Percentiles rank a stretch among this genome's conserved stretches.
phyloP scores from a whole-genome alignment of 2,113 vertebrate species.

The Aptenodytes forsteri region DNA sequence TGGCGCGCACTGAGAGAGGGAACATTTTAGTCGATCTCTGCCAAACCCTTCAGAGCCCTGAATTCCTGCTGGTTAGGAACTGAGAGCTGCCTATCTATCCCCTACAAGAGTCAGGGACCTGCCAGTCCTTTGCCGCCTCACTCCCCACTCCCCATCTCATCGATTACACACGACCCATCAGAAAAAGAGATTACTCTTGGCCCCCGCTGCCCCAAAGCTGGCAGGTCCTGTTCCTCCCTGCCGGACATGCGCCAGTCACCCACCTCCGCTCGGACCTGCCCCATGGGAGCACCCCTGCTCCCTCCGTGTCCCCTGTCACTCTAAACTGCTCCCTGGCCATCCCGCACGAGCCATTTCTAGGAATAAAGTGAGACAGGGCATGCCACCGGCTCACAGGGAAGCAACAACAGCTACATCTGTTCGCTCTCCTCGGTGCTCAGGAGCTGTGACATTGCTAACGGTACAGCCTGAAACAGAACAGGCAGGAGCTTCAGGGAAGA shows the following conservation, averaged over 20 bases:
- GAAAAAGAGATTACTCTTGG: neutral
- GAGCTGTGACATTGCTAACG: constrained; percentile 16
- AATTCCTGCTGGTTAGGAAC: neutral
- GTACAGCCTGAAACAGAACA: neutral
- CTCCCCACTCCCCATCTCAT: neutral
- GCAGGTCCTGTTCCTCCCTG: neutral
- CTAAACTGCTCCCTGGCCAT: accelerated
- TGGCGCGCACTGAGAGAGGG: neutral
- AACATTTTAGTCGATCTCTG: neutral
- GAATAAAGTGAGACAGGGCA: neutral
- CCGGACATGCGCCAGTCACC: accelerated
- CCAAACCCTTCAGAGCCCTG: neutral
- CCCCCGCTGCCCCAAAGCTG: accelerated
- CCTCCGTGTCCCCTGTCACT: neutral
- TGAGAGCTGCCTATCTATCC: neutral
- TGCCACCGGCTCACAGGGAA: neutral
- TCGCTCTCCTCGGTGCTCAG: neutral
- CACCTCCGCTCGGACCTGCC: neutral
- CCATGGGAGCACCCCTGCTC: neutral
- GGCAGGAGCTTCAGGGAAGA: constrained; percentile 46
- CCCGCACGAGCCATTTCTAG: accelerated
- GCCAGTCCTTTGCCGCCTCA: neutral
- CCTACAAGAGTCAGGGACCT: neutral
- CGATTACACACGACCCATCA: accelerated
- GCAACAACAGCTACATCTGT: constrained; percentile 38